A percentile compares a stretch with the other conserved stretches of the same genome.
Evolutionary conservation across 2,797 vertebrate species (phyloP).

Genomic region (Hoplostethus mediterraneus): DNA sequence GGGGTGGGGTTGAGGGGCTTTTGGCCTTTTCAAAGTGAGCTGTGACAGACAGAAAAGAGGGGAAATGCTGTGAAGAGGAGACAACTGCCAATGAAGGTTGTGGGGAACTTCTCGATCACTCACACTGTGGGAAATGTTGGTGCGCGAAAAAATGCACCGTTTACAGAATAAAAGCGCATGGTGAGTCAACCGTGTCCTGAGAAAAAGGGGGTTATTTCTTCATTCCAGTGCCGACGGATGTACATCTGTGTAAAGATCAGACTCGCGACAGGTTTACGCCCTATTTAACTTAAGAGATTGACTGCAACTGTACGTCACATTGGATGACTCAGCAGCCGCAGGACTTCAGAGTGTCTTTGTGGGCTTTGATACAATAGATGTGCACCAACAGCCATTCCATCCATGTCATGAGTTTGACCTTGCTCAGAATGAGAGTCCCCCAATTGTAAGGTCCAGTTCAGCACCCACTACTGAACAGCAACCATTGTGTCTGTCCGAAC

Average conservation of each 20-base stretch:
- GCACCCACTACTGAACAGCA: constrained; percentile 79
- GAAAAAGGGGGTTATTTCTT: constrained; percentile 35
- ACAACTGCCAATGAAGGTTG: constrained; percentile 64
- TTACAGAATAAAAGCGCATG: constrained; percentile 51
- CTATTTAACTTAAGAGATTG: constrained; percentile 47
- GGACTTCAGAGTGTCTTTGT: constrained; percentile 35
- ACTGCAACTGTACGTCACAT: constrained; percentile 9
- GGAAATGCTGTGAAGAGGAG: constrained; percentile 55
- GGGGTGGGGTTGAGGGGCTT: constrained; percentile 59
- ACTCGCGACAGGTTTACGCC: constrained; percentile 42
- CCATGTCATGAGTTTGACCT: constrained; percentile 44
- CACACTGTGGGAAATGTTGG: constrained; percentile 75
- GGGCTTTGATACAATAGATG: constrained; percentile 45
- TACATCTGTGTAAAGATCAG: constrained; percentile 60
- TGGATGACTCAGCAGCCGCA: constrained; percentile 42
- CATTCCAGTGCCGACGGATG: constrained; percentile 38
- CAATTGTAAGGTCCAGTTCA: constrained; percentile 66
- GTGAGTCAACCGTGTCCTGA: constrained; percentile 49
- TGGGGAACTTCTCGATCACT: constrained; percentile 56
- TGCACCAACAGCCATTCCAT: constrained; percentile 47
- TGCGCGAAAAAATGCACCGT: constrained; percentile 32
- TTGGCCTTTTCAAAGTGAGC: constrained; percentile 80
- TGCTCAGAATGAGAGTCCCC: constrained; percentile 44
- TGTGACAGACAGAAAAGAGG: constrained; percentile 61
- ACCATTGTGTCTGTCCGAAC: constrained; percentile 60